Evolutionary conservation across 2,888 invertebrate species (phyloP).

Genomic region (Crossocerus cetratus): DNA sequence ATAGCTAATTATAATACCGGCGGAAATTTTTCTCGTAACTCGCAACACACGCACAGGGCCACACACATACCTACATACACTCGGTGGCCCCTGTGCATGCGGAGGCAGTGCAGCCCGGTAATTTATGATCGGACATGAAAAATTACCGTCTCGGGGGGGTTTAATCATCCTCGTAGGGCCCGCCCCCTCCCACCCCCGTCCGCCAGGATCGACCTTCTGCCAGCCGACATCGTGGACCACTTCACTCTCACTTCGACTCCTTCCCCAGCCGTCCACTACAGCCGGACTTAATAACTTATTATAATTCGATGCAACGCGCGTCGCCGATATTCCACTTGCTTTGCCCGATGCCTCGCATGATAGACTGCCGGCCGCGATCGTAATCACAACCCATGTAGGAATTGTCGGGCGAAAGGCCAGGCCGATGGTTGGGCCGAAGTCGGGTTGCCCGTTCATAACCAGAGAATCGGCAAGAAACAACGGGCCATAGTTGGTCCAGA

Average conservation of each 20-base stretch:
- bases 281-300: slow-evolving; percentile 67
- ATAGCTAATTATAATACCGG: slow-evolving; percentile 76
- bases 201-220: slow-evolving; percentile 46
- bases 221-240: slow-evolving; percentile 38
- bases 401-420: too few relatives aligned
- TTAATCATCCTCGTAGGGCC: slow-evolving; percentile 73
- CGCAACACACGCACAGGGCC: slow-evolving; percentile 62
- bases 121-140: slow-evolving; percentile 77
- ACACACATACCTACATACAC: too few relatives aligned
- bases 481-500: too few relatives aligned
- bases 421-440: too few relatives aligned
- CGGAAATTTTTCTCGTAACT: slow-evolving; percentile 73
- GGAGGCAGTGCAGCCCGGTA: slow-evolving; percentile 69
- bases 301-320: slow-evolving; percentile 57
- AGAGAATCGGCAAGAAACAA: too few relatives aligned
- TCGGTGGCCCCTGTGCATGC: slow-evolving; percentile 63
- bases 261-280: slow-evolving; percentile 27
- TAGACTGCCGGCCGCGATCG: background rate
- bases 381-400: too few relatives aligned
- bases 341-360: slow-evolving; percentile 11
- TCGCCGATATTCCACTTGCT: slow-evolving; percentile 18
- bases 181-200: slow-evolving; percentile 43
- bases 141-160: slow-evolving; percentile 75
- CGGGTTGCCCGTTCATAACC: too few relatives aligned
- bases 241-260: slow-evolving; percentile 29